Evolutionary conservation across 2,797 vertebrate species (phyloP), one percentile per base, ranked within the genome.

Genomic region (Sphaeramia orbicularis): DNA sequence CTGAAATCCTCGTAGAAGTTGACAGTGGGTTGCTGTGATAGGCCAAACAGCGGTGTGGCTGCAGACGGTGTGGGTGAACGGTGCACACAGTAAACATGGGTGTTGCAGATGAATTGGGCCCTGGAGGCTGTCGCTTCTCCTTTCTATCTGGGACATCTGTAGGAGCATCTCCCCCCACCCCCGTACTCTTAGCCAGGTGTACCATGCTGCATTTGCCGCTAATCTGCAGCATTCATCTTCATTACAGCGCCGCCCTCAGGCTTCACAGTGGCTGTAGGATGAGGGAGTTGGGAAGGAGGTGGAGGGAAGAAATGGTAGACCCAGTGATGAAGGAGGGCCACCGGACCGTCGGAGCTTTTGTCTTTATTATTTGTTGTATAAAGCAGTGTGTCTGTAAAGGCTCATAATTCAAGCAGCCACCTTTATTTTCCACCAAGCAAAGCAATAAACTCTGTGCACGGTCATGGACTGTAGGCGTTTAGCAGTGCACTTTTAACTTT

Each of bases 181-280:
- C 16, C 14, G 49, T 6, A 30, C 71, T 45, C 67, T 60, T 78
- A 50, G 58, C 77, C 80, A 86, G 87, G 57, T 87, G 87, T 62
- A 50, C 63, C 32, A n/a, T 47, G n/a, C 60, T 30, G 61, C 51
- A 18, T 60, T 65, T 41, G 52, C 80, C 50, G 67, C 70, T 90
- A 89, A 91, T 84, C 78, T 78, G 53, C 68, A 62, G 41, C 70
- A 89, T 92, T 86, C 60, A 24, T 88, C 89, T 90, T 86, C 84
- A 89, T 92, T 84, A 85, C 54, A 76, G 78, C 71, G 71, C 76
- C 76, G 56, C 86, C 86, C 79, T 80, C 68, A 66, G 84, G 71
- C 78, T 64, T 66, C 60, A 45, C 41, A 7, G 58, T 18, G 44
- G 64, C 52, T 43, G 42, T 35, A 40, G 42, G 42, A 57, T 18